Base-by-base conservation (phyloP, 2,888 invertebrate species). In the Zaprionus bogoriensis region DNA sequence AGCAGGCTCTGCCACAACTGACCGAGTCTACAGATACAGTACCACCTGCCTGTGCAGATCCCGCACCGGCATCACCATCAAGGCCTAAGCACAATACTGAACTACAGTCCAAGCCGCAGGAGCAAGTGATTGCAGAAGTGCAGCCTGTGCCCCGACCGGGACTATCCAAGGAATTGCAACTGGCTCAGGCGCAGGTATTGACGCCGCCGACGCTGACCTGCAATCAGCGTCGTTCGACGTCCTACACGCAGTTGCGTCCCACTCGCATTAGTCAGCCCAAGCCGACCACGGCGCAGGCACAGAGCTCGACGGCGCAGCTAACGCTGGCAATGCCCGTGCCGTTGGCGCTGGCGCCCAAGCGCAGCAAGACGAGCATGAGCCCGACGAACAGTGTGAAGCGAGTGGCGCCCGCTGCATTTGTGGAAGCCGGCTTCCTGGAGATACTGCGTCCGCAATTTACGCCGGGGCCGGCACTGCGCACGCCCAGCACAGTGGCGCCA, bases 351-450 rank as follows among this genome's bases (percentile, higher is more conserved):
- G 85, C 78, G 1, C 87, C 89, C 0, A 89, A 89, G 46, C 84
- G 88, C 17, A 89, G 89, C 52, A 89, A 89, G 70, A 90, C 89
- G 0, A 88, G 87, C 25, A 84, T 83, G 62, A 86, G 88, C 74
- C 73, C 90, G 89, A 58, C 93, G 92, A 6, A 93, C 92, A 92
- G 20, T 90, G 91, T 70, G 60, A 91, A 74, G 23, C 96, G 96
- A 89, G 91, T 95, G 58, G 46, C 63, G 0, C 78, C 84, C 0
- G 93, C 96, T 2, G 95, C 96, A 0, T 97, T 97, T 90, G 93
- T 97, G 41, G 97, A 97, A 95, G 97, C 97, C 20, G 96, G 96
- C 9, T 97, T 97, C 90, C 95, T 97, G 77, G 97, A 97, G 92
- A 97, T 96, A 3, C 92, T 97, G 55, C 96, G 96, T 57, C 96